phyloP scores from a whole-genome alignment of 1,140 invertebrate genomes.

The Drosophila varians region DNA sequence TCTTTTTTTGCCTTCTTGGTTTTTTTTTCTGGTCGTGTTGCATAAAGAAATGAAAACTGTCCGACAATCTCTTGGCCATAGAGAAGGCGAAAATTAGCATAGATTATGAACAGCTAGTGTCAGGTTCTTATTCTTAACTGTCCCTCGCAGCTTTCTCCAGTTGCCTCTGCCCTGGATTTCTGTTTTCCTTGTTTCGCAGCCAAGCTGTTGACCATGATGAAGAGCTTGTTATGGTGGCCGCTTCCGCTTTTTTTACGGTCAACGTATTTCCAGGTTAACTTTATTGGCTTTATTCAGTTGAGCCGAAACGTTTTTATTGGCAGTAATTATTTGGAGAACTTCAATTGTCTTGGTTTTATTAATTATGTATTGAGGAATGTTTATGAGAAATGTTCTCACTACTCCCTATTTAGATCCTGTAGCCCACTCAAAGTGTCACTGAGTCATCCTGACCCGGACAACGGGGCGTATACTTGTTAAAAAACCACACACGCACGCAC shows the following conservation, averaged over 20 bases:
- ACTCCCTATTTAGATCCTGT: background rate
- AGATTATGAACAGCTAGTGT: constrained; percentile 64
- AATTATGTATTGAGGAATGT: too few relatives aligned
- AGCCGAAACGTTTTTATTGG: too few relatives aligned
- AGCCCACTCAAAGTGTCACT: background rate
- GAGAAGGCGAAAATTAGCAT: constrained; percentile 67
- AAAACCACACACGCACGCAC: constrained; percentile 12
- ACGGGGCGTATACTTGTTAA: constrained; percentile 17
- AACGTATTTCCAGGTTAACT: constrained; percentile 14
- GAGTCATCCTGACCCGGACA: constrained; percentile 10
- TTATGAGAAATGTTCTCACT: too few relatives aligned
- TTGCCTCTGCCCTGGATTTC: background rate
- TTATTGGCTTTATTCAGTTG: constrained; percentile 24
- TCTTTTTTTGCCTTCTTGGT: constrained; percentile 23
- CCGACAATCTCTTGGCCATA: constrained; percentile 47
- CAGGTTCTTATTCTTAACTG: constrained; percentile 14
- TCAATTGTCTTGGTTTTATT: too few relatives aligned
- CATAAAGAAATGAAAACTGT: constrained; percentile 46
- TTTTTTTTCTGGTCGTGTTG: constrained; percentile 30
- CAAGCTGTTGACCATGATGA: constrained; percentile 61
- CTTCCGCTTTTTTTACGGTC: constrained; percentile 16
- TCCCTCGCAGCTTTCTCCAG: background rate
- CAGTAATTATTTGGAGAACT: too few relatives aligned
- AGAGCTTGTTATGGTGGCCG: constrained; percentile 42
- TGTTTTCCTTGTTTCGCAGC: constrained; percentile 22